These are phyloP conservation scores for Athalia rosae DNA, from an alignment of 2,888 invertebrate species.

Conservation along the genomic window DNA sequence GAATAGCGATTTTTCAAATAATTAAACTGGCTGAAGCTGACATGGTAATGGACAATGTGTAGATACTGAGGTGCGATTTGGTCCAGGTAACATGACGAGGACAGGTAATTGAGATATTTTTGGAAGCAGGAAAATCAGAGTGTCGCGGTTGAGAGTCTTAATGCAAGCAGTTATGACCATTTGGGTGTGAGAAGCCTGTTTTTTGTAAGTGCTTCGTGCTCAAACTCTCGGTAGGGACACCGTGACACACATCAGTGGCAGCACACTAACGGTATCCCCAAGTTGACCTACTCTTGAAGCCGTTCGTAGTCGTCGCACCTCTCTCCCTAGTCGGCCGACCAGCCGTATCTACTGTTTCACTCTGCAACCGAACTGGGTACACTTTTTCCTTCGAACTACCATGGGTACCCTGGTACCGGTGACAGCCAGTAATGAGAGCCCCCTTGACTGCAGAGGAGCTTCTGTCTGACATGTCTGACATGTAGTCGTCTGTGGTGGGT, in stretches of 20 bases:
- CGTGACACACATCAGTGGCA: conserved; percentile 72
- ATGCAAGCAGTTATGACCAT: conserved; percentile 36
- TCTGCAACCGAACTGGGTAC: conserved; percentile 51
- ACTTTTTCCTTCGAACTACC: conserved; percentile 63
- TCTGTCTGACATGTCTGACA: conserved; percentile 55
- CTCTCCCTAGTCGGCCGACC: conserved; percentile 44
- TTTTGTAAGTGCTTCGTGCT: conserved; percentile 33
- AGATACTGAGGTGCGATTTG: neutral
- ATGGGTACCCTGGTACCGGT: conserved; percentile 60
- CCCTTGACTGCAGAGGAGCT: conserved; percentile 65
- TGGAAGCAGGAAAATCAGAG: conserved; percentile 18
- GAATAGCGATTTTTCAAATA: neutral
- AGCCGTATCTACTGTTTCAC: conserved; percentile 48
- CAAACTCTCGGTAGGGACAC: conserved; percentile 57
- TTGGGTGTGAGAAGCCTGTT: conserved; percentile 41
- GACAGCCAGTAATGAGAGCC: conserved; percentile 69
- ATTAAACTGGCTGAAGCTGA: neutral
- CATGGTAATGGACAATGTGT: too few relatives aligned
- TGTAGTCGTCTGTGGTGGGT: conserved; percentile 57
- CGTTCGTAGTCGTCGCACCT: conserved; percentile 41
- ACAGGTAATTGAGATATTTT: conserved; percentile 1
- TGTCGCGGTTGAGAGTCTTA: conserved; percentile 14
- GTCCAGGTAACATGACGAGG: neutral
- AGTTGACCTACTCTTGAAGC: conserved; percentile 68
- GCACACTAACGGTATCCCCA: conserved; percentile 68